Evolutionary conservation across 1,140 invertebrate genomes (phyloP).

Genomic region (Portunus trituberculatus): DNA sequence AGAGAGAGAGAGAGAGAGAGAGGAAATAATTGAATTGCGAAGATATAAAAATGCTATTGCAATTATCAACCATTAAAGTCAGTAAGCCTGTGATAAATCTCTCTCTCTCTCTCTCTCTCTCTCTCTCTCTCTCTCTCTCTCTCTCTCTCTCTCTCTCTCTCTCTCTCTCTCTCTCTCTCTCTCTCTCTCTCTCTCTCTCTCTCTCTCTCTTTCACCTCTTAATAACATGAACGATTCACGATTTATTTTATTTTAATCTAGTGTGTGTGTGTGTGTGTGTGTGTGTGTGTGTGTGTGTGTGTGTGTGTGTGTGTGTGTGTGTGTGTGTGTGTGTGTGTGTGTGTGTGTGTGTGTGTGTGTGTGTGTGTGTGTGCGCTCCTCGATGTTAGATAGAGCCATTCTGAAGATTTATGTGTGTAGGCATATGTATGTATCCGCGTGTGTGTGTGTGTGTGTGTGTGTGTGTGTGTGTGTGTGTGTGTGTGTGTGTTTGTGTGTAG

Average conservation of each 20-base stretch:
- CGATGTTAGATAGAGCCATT: no score
- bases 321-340: conserved; percentile 28
- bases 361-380: neutral
- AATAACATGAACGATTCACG: neutral
- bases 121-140: no score
- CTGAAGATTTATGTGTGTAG: neutral
- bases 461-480: conserved; percentile 14
- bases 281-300: conserved; percentile 28
- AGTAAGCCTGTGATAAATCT: no score
- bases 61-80: no score
- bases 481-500: neutral
- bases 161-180: no score
- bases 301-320: conserved; percentile 28
- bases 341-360: neutral
- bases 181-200: no score
- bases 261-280: neutral
- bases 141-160: no score
- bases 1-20: no score
- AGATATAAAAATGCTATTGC: no score
- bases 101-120: no score
- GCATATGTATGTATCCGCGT: neutral
- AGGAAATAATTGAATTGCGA: no score
- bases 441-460: neutral
- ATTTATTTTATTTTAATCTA: neutral
- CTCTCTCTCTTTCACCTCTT: neutral